Conservation (phyloP, 2,113 vertebrate genomes). For the Channa argus region DNA sequence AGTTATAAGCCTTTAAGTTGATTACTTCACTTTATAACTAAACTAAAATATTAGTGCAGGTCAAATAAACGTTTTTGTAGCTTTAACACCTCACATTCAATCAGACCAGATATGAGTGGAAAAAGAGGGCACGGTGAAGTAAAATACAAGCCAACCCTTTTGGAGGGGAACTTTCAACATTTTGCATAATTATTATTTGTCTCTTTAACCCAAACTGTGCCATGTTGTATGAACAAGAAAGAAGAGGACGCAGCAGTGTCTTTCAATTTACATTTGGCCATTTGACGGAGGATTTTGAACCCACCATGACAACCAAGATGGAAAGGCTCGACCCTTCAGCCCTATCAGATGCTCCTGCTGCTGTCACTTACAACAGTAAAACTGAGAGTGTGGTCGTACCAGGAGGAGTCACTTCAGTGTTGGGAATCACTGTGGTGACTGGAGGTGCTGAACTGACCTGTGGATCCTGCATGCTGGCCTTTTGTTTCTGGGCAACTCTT, state of each 20-base stretch:
- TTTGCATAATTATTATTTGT: neutral
- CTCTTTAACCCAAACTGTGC: slow-evolving; percentile 16
- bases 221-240: slow-evolving; percentile 37
- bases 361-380: slow-evolving; percentile 75
- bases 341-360: slow-evolving; percentile 44
- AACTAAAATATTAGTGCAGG: too few species aligned
- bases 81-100: too few species aligned
- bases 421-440: slow-evolving; percentile 80
- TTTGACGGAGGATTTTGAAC: slow-evolving; percentile 10
- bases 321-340: slow-evolving; percentile 66
- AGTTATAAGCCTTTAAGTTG: too few species aligned
- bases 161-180: too few species aligned
- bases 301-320: slow-evolving; percentile 60
- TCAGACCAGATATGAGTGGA: too few species aligned
- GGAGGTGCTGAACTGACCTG: slow-evolving; percentile 83
- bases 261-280: neutral
- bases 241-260: slow-evolving; percentile 15
- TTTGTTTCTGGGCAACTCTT: slow-evolving; percentile 81
- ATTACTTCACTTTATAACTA: too few species aligned
- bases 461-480: slow-evolving; percentile 81
- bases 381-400: slow-evolving; percentile 77
- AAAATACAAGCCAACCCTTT: too few species aligned
- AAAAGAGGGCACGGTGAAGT: too few species aligned
- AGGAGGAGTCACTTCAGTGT: slow-evolving; percentile 78
- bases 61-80: too few species aligned